Percentiles rank a stretch among this genome's conserved stretches.
These are phyloP conservation scores for Catharus fuscescens DNA, from an alignment of 2,113 vertebrate genomes.

Conservation along the genomic window DNA sequence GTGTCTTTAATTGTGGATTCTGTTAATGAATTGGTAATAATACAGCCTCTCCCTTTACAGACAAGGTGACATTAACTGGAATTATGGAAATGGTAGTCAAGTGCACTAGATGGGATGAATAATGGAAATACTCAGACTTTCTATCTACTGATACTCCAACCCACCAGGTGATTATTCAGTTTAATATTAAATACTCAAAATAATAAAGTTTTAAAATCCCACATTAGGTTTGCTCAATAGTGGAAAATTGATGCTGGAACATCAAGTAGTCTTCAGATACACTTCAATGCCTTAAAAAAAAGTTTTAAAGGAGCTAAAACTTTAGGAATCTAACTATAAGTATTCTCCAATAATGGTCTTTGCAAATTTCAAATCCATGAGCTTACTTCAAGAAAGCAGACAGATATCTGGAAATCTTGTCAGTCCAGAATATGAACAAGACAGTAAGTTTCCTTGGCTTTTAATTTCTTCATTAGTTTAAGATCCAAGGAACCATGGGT, in stretches of 20 bases:
- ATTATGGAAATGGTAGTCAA: background rate
- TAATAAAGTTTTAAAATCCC: background rate
- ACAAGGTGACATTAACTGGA: background rate
- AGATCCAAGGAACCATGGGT: constrained; percentile 41
- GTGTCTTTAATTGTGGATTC: background rate
- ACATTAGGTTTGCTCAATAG: background rate
- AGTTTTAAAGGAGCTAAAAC: background rate
- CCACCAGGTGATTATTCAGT: background rate
- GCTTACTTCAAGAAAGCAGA: constrained; percentile 11
- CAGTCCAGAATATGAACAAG: constrained; percentile 17
- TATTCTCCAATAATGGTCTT: background rate
- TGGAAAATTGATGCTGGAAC: background rate
- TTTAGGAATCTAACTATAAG: background rate
- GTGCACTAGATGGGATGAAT: background rate
- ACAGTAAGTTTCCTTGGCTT: constrained; percentile 42
- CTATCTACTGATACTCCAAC: background rate
- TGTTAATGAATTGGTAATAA: background rate
- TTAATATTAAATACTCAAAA: background rate
- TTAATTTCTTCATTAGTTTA: constrained; percentile 30
- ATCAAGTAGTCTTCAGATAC: background rate
- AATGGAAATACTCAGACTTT: background rate
- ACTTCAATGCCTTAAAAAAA: background rate
- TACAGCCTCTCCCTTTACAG: background rate
- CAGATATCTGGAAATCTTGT: background rate
- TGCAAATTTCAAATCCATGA: constrained; percentile 33